These are phyloP conservation scores for Brassicogethes aeneus DNA, from an alignment of 2,888 invertebrate species.

Conservation along the genomic window DNA sequence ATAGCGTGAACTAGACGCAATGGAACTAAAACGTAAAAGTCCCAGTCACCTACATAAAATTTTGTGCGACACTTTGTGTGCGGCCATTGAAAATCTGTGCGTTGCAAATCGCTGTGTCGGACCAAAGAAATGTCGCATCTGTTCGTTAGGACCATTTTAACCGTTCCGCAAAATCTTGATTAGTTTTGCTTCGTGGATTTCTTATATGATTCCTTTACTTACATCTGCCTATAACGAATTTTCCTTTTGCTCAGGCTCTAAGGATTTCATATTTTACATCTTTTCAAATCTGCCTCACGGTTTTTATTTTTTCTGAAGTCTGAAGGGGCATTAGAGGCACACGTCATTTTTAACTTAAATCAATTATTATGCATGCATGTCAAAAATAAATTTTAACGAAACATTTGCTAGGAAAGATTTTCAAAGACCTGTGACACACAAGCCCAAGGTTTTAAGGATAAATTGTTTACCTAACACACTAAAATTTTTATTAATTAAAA, in stretches of 20 bases:
- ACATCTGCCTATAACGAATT: conserved; percentile 38
- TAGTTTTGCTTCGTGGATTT: conserved; percentile 32
- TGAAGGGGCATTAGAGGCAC: conserved; percentile 16
- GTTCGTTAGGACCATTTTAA: conserved; percentile 24
- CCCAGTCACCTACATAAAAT: conserved; percentile 24
- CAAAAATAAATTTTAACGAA: too few species aligned
- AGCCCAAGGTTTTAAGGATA: too few species aligned
- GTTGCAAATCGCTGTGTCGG: conserved; percentile 29
- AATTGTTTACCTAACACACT: too few species aligned
- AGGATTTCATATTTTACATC: conserved; percentile 10
- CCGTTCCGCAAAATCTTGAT: conserved; percentile 34
- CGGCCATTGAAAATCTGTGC: conserved; percentile 30
- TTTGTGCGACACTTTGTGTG: too few species aligned
- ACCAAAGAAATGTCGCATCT: conserved; percentile 22
- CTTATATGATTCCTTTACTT: conserved; percentile 21
- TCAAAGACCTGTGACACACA: too few species aligned
- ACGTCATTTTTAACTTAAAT: conserved; percentile 8
- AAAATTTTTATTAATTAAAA: too few species aligned
- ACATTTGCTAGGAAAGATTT: too few species aligned
- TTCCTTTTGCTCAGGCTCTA: conserved; percentile 18
- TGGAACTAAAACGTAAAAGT: too few species aligned
- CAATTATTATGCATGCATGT: too few species aligned
- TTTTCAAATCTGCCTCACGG: conserved; percentile 11
- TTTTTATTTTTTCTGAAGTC: conserved; percentile 10
- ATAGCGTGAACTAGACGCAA: too few species aligned